Conservation (phyloP, 2,888 invertebrate genomes). For the Mystacides longicornis region DNA sequence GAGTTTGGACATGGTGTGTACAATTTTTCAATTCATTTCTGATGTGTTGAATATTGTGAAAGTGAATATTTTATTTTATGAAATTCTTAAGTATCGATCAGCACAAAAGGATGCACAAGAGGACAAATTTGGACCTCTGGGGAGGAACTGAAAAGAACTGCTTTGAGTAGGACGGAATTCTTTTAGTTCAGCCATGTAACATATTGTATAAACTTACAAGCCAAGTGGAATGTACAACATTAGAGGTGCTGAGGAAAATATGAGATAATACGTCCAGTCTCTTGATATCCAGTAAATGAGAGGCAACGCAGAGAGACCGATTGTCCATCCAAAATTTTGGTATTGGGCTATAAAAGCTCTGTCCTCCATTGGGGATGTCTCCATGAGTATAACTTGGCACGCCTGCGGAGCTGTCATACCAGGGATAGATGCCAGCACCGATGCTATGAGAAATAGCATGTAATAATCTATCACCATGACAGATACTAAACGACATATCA, state of each 20-base stretch:
- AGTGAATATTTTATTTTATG: no score
- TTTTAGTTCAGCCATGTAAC: no score
- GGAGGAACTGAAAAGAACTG: no score
- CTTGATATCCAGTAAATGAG: slow-evolving; percentile 44
- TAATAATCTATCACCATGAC: slow-evolving; percentile 37
- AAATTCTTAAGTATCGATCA: no score
- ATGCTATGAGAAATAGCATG: slow-evolving; percentile 37
- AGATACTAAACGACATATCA: slow-evolving; percentile 38
- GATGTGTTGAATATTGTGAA: no score
- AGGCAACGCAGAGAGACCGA: slow-evolving; percentile 44
- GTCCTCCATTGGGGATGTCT: slow-evolving; percentile 44
- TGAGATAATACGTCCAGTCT: slow-evolving; percentile 44
- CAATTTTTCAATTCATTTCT: no score
- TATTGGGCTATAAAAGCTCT: slow-evolving; percentile 43
- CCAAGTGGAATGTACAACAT: slow-evolving; percentile 37
- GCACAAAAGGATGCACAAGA: no score
- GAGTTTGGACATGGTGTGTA: no score
- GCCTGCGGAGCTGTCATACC: slow-evolving; percentile 42
- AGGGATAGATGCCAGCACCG: slow-evolving; percentile 39
- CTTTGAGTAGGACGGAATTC: no score
- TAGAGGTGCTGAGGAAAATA: slow-evolving; percentile 43
- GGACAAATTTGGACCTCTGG: no score
- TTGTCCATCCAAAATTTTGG: slow-evolving; percentile 47
- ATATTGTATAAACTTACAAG: slow-evolving; percentile 33
- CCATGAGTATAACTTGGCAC: slow-evolving; percentile 47